Conservation (phyloP, 1,140 invertebrate species). For the Pollicipes pollicipes region DNA sequence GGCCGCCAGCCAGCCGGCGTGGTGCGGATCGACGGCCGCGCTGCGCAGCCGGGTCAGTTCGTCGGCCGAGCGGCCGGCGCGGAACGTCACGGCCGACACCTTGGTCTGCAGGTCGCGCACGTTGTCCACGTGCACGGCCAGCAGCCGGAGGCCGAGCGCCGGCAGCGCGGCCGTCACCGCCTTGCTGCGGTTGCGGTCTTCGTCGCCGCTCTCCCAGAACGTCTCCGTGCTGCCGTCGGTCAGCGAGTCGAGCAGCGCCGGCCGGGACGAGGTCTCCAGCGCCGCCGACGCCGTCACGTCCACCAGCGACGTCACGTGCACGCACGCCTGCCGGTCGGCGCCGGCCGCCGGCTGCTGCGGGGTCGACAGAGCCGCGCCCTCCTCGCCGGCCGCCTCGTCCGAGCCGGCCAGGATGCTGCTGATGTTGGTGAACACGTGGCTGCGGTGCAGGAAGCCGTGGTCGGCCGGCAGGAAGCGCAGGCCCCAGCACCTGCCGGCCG, state of each 20-base stretch:
- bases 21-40: conserved; percentile 62
- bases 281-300: conserved; percentile 58
- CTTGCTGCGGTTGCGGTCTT: conserved; percentile 79
- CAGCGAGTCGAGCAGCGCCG: conserved; percentile 79
- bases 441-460: conserved; percentile 77
- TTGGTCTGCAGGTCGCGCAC: conserved; percentile 57
- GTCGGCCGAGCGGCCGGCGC: conserved; percentile 55
- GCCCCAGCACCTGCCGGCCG: conserved; percentile 50
- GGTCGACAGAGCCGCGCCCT: not conserved
- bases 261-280: conserved; percentile 74
- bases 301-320: conserved; percentile 35
- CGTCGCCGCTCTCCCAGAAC: conserved; percentile 97
- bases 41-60: conserved; percentile 60
- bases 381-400: conserved; percentile 35
- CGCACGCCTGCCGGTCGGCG: conserved; percentile 10
- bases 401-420: conserved; percentile 86
- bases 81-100: conserved; percentile 60
- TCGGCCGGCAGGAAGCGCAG: conserved; percentile 71
- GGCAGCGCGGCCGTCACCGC: conserved; percentile 41
- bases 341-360: not conserved
- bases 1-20: conserved; percentile 68
- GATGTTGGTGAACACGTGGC: conserved; percentile 90
- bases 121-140: conserved; percentile 84
- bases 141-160: conserved; percentile 35
- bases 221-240: conserved; percentile 91